Evolutionary conservation across 2,113 vertebrate species (phyloP).

Genomic region (Leucoraja erinaceus): DNA sequence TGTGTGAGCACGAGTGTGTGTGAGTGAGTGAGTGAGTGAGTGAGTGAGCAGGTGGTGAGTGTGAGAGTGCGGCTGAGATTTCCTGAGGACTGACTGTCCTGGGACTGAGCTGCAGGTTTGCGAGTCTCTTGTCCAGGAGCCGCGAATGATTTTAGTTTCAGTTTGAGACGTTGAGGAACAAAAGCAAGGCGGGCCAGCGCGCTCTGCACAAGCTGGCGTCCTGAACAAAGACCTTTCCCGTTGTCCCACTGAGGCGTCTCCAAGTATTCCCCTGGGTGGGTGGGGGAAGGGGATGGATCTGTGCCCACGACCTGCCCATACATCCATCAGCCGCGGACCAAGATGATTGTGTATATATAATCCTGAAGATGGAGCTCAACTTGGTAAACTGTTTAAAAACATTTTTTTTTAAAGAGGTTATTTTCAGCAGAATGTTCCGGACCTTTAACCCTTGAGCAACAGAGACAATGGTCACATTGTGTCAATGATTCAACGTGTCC

Average conservation of each 20-base stretch:
- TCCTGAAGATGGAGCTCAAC: neutral
- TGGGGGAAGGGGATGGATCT: no score
- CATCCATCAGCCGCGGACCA: conserved; percentile 23
- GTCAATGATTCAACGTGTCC: neutral
- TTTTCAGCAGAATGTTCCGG: conserved; percentile 34
- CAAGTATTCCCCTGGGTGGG: neutral
- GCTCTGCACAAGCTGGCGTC: neutral
- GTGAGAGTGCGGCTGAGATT: no score
- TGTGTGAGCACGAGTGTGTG: no score
- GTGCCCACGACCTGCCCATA: neutral
- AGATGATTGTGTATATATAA: conserved; percentile 38
- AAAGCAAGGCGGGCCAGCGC: neutral
- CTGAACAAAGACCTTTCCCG: neutral
- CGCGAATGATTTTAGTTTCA: neutral
- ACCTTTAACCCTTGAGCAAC: conserved; percentile 12
- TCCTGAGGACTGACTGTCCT: no score
- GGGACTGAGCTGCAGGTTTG: no score
- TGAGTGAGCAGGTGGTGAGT: neutral
- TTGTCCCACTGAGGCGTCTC: neutral
- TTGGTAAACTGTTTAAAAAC: conserved; percentile 15
- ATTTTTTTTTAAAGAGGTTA: conserved; percentile 16
- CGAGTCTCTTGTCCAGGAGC: neutral
- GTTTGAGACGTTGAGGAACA: neutral
- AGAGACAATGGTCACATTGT: neutral
- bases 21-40: no score